Evolutionary conservation across 2,888 invertebrate species (phyloP).

Genomic region (Cephus spinipes): DNA sequence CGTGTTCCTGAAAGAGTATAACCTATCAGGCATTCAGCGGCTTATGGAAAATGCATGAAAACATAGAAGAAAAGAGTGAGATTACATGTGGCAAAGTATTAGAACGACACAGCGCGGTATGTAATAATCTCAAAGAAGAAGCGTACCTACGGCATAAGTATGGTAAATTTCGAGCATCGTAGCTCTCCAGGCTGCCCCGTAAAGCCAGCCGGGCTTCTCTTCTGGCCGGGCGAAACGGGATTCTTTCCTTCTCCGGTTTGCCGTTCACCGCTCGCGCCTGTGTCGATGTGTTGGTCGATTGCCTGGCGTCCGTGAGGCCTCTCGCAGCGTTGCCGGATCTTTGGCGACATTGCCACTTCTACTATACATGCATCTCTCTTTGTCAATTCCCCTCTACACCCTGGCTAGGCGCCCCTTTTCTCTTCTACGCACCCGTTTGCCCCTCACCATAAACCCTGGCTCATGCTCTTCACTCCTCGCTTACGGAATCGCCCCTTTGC

Average conservation of each 20-base stretch:
- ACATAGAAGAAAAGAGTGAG: background rate
- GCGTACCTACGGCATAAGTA: background rate
- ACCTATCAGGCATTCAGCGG: background rate
- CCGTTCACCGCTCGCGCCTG: constrained; percentile 53
- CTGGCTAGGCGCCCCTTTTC: constrained; percentile 8
- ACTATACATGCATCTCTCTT: background rate
- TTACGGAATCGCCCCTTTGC: constrained; percentile 25
- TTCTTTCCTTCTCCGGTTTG: constrained; percentile 62
- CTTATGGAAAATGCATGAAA: background rate
- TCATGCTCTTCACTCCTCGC: constrained; percentile 35
- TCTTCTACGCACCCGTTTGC: constrained; percentile 29
- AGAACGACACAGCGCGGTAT: background rate
- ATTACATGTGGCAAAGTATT: background rate
- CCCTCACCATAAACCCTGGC: constrained; percentile 29
- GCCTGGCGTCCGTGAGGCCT: constrained; percentile 53
- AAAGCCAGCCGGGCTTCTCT: background rate
- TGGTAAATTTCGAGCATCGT: background rate
- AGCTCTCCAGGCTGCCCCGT: background rate
- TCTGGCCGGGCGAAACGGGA: constrained; percentile 56
- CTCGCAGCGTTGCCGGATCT: constrained; percentile 31
- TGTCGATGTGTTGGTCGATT: constrained; percentile 56
- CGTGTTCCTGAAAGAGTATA: background rate
- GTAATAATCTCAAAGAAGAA: background rate
- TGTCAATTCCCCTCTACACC: constrained; percentile 19
- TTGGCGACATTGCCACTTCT: constrained; percentile 46